phyloP scores from a whole-genome alignment of 2,888 invertebrate genomes.

The Scaeva pyrastri region DNA sequence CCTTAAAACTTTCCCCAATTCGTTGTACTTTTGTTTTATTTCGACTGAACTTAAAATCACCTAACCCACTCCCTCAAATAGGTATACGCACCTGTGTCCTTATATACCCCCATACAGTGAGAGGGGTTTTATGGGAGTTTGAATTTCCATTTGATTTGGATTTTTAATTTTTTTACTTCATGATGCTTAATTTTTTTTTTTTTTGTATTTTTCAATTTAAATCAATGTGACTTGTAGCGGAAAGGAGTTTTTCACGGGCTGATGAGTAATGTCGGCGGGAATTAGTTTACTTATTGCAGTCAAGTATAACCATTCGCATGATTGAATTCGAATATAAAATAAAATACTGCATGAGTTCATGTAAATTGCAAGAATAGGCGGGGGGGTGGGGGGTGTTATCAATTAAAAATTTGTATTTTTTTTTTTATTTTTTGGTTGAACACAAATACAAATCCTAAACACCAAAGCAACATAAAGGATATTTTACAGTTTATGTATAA shows the following conservation, averaged over 20 bases:
- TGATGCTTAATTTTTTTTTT: neutral
- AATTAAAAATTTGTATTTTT: slow-evolving; percentile 25
- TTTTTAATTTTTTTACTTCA: slow-evolving; percentile 42
- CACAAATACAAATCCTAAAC: too few species aligned
- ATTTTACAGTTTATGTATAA: too few species aligned
- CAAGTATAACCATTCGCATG: slow-evolving; percentile 42
- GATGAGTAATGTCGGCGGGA: slow-evolving; percentile 48
- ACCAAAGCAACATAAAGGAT: too few species aligned
- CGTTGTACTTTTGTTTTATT: too few species aligned
- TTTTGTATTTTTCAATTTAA: slow-evolving; percentile 50
- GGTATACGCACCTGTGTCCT: neutral
- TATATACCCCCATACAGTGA: neutral
- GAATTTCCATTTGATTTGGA: slow-evolving; percentile 68
- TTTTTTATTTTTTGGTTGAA: neutral
- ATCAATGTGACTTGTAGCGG: slow-evolving; percentile 72
- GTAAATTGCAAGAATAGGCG: too few species aligned
- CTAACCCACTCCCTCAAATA: neutral
- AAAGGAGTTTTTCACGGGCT: slow-evolving; percentile 60
- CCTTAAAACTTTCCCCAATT: too few species aligned
- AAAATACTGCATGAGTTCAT: slow-evolving; percentile 24
- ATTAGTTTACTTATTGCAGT: slow-evolving; percentile 68
- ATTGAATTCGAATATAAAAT: slow-evolving; percentile 21
- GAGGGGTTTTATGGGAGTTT: slow-evolving; percentile 20
- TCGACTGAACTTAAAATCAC: too few species aligned
- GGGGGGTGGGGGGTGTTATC: too few species aligned